Base-by-base conservation (phyloP, 2,797 vertebrate genomes). In the Helostoma temminkii region DNA sequence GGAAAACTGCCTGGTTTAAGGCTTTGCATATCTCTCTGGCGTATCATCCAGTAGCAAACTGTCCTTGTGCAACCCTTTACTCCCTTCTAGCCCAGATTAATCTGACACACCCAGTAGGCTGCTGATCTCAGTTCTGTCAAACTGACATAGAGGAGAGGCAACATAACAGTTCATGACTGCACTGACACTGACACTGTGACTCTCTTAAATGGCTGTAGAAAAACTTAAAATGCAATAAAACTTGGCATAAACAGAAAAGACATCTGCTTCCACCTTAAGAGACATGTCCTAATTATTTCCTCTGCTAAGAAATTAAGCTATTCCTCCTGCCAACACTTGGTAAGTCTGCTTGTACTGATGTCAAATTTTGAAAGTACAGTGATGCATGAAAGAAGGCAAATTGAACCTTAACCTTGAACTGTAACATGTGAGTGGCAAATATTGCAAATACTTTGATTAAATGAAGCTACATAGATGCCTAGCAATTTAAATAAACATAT, bases 31-130 rank as follows among this genome's bases (percentile, higher is more conserved):
- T 74, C 53, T 74, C 55, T 75, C 60, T 74, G 22, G 84, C 71
- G 63, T 52, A 63, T 71, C 36, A 46, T 22, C 82, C 57, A 79
- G 65, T 34, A 79, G 71, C 64, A 70, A 74, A 42, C 50, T 69
- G 66, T 83, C 71, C 82, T 80, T 63, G 71, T 72, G 64, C 65
- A 84, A 84, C 72, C 61, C 49, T 80, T 78, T 76, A 54, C 71
- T 85, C 57, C 53, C 50, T 58, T 82, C 71, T 55, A 70, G 79
- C 57, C 71, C 59, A 77, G 83, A 78, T 49, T 6, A 78, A 73
- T 59, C 21, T 10, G 80, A 78, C 83, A 84, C 84, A 61, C 75
- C 81, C 82, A 77, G 42, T 49, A 61, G 73, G 49, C 75, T 67
- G 47, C 72, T 70, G 73, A 77, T 78, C 66, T 76, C 37, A 76